Percentiles rank a stretch among this genome's conserved stretches.
phyloP scores from a whole-genome alignment of 23 tunicate genomes.

The Oikopleura dioica region DNA sequence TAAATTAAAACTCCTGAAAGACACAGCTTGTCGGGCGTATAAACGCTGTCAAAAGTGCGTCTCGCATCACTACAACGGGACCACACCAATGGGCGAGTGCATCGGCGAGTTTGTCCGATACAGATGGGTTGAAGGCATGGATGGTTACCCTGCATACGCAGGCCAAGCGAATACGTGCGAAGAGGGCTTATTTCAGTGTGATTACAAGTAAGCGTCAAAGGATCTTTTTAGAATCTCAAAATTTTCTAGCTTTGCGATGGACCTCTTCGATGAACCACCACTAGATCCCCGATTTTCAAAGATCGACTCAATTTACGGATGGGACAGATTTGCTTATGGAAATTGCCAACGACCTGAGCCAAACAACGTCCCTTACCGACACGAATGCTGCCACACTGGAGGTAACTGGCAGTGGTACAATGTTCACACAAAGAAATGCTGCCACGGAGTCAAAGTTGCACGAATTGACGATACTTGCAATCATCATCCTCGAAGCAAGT shows the following conservation, averaged over 20 bases:
- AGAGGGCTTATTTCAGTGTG: too few species aligned
- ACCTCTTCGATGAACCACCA: too few species aligned
- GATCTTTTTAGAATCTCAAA: too few species aligned
- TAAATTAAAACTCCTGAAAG: too few species aligned
- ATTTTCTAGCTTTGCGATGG: too few species aligned
- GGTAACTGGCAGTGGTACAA: background rate
- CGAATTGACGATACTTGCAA: background rate
- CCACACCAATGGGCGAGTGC: conserved; percentile 12
- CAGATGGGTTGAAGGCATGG: background rate
- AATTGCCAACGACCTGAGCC: too few species aligned
- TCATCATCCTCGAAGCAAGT: too few species aligned
- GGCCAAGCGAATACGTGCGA: conserved; percentile 6
- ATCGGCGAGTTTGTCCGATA: conserved; percentile 11
- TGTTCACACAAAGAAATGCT: background rate
- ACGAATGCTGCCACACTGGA: conserved; percentile 3
- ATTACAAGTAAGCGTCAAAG: too few species aligned
- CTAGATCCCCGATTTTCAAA: too few species aligned
- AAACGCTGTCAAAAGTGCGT: conserved; percentile 9
- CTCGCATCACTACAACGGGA: background rate
- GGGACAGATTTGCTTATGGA: too few species aligned
- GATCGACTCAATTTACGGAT: too few species aligned
- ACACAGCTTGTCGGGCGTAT: background rate
- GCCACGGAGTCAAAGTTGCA: background rate
- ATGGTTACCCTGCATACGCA: background rate
- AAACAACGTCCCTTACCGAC: background rate